Conservation (phyloP, 2,797 vertebrate genomes). For the Bovichtus diacanthus region DNA sequence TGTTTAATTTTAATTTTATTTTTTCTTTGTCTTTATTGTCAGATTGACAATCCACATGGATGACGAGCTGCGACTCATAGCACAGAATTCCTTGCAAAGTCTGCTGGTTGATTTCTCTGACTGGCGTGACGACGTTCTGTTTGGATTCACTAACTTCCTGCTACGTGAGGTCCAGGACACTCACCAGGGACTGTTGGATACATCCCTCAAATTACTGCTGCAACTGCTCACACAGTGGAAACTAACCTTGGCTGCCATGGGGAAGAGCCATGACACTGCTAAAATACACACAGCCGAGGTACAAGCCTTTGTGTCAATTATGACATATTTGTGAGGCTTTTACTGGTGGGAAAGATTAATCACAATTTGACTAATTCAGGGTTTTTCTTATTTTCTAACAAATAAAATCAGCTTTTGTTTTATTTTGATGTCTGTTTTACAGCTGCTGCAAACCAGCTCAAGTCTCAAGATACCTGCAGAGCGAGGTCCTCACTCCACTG, state of each 20-base stretch:
- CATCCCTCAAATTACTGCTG: slow-evolving; percentile 94
- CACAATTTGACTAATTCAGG: neutral
- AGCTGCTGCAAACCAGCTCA: slow-evolving; percentile 80
- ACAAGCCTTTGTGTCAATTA: neutral
- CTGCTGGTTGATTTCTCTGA: slow-evolving; percentile 95
- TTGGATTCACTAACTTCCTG: slow-evolving; percentile 96
- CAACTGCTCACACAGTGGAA: slow-evolving; percentile 98
- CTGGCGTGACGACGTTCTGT: slow-evolving; percentile 97
- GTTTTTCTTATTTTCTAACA: neutral
- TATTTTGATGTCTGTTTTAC: slow-evolving; percentile 9
- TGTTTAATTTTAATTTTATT: neutral
- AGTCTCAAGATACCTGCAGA: slow-evolving; percentile 87
- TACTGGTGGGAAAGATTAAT: neutral
- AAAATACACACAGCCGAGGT: slow-evolving; percentile 81
- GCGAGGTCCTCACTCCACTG: slow-evolving; percentile 91
- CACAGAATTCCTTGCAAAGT: slow-evolving; percentile 97
- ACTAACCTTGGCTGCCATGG: slow-evolving; percentile 87
- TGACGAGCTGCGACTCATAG: slow-evolving; percentile 95
- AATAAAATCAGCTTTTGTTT: slow-evolving; percentile 11
- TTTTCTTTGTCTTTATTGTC: slow-evolving; percentile 4
- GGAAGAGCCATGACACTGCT: slow-evolving; percentile 66
- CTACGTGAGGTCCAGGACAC: slow-evolving; percentile 95
- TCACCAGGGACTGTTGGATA: slow-evolving; percentile 93
- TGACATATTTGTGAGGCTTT: neutral
- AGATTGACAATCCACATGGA: slow-evolving; percentile 99